phyloP scores from a whole-genome alignment of 2,888 invertebrate genomes.

The Masnerella sp. region DNA sequence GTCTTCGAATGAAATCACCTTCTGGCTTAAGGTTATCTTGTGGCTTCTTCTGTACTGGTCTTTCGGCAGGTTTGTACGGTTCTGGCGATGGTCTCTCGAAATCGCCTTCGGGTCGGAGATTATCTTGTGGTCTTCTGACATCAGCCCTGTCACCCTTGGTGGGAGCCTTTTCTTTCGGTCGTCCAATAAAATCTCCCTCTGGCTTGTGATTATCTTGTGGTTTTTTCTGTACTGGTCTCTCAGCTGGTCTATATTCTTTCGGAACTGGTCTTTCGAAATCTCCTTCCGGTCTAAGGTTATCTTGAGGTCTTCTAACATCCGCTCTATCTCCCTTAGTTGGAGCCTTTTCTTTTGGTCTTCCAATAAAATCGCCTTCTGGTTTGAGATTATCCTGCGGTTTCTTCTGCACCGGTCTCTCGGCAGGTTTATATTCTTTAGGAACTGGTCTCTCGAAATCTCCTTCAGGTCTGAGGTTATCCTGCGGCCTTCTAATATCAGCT shows the following conservation, averaged over 20 bases:
- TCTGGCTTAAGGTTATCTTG: too few species aligned
- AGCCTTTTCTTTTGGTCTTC: slow-evolving; percentile 79
- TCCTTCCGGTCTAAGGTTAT: slow-evolving; percentile 79
- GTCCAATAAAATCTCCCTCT: too few species aligned
- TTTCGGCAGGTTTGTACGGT: slow-evolving; percentile 78
- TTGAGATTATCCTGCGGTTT: slow-evolving; percentile 75
- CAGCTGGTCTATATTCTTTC: too few species aligned
- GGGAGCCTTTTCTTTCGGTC: too few species aligned
- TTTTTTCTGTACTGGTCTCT: too few species aligned
- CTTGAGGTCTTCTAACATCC: slow-evolving; percentile 78
- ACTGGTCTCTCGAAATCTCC: slow-evolving; percentile 78
- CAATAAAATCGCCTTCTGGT: slow-evolving; percentile 78
- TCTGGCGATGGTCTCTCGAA: slow-evolving; percentile 75
- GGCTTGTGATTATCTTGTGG: too few species aligned
- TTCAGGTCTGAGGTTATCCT: slow-evolving; percentile 74
- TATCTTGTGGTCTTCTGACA: too few species aligned
- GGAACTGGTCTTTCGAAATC: too few species aligned
- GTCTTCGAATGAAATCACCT: slow-evolving; percentile 73
- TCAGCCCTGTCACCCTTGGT: too few species aligned
- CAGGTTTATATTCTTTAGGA: slow-evolving; percentile 75
- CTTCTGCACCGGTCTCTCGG: slow-evolving; percentile 63
- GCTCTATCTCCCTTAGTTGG: slow-evolving; percentile 70
- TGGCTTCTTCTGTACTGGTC: too few species aligned
- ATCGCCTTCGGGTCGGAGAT: slow-evolving; percentile 73
- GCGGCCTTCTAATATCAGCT: slow-evolving; percentile 65